A percentile compares a stretch with the other conserved stretches of the same genome.
phyloP scores from a whole-genome alignment of 2,797 vertebrate species.

The Anguilla marmorata region DNA sequence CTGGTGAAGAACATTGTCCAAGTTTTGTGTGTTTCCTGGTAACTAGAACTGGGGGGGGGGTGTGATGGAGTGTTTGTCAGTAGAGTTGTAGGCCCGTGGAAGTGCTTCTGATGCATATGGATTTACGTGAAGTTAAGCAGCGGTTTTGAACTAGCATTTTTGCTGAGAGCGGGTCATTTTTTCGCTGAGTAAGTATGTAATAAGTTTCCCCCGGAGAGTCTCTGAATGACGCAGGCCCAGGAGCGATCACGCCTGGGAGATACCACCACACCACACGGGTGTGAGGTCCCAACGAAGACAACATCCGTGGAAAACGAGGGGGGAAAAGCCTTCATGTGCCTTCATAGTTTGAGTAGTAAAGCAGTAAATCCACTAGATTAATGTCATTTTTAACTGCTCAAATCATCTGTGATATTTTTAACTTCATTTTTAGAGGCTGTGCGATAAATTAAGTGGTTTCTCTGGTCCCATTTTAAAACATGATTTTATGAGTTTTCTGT shows the following conservation, averaged over 20 bases:
- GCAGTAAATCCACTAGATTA: neutral
- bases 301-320: neutral
- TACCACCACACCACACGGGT: neutral
- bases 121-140: slow-evolving; percentile 21
- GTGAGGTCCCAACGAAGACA: neutral
- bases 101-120: neutral
- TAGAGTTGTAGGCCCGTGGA: neutral
- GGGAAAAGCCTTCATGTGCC: slow-evolving; percentile 3
- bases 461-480: slow-evolving; percentile 19
- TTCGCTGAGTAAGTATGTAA: neutral
- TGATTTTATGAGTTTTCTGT: neutral
- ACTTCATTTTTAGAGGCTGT: neutral
- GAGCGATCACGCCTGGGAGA: neutral
- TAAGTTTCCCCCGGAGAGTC: neutral
- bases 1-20: neutral
- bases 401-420: slow-evolving; percentile 13
- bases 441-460: neutral
- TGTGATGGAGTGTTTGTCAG: neutral
- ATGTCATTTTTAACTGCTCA: neutral
- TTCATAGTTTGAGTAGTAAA: neutral
- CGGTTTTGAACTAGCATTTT: slow-evolving; percentile 14
- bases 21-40: neutral
- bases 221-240: neutral
- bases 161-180: slow-evolving; percentile 28
- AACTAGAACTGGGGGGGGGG: neutral